phyloP scores from a whole-genome alignment of 2,113 vertebrate species.

The Hiodon tergisus region DNA sequence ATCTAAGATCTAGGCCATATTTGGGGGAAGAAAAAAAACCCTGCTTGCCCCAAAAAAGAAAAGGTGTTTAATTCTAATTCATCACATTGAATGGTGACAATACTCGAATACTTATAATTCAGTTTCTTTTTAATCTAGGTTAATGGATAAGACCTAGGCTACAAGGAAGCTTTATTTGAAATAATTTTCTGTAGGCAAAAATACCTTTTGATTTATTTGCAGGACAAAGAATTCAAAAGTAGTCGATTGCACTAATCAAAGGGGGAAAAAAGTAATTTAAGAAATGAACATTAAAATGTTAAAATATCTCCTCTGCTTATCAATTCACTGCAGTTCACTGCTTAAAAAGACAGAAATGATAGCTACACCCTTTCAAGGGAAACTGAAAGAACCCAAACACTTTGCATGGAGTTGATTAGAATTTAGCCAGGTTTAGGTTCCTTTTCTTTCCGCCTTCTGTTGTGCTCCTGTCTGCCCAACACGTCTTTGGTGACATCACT shows the following conservation, averaged over 20 bases:
- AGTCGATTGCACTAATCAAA: not conserved
- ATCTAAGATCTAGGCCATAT: too few species aligned
- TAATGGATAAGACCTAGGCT: not conserved
- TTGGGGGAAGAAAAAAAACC: too few species aligned
- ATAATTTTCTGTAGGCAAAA: not conserved
- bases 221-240: not conserved
- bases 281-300: too few species aligned
- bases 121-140: not conserved
- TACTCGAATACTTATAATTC: not conserved
- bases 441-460: conserved; percentile 34
- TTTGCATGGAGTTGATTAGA: not conserved
- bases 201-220: not conserved
- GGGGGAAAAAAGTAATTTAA: too few species aligned
- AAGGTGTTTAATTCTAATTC: too few species aligned
- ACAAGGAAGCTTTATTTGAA: not conserved
- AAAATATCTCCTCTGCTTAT: too few species aligned
- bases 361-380: too few species aligned
- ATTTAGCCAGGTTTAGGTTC: not conserved
- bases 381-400: not conserved
- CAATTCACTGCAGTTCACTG: not conserved
- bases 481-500: conserved; percentile 77
- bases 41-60: too few species aligned
- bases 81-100: too few species aligned
- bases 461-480: conserved; percentile 50
- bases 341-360: not conserved